phyloP scores from a whole-genome alignment of 2,888 invertebrate genomes.

The Pristionchus maxplancki region DNA sequence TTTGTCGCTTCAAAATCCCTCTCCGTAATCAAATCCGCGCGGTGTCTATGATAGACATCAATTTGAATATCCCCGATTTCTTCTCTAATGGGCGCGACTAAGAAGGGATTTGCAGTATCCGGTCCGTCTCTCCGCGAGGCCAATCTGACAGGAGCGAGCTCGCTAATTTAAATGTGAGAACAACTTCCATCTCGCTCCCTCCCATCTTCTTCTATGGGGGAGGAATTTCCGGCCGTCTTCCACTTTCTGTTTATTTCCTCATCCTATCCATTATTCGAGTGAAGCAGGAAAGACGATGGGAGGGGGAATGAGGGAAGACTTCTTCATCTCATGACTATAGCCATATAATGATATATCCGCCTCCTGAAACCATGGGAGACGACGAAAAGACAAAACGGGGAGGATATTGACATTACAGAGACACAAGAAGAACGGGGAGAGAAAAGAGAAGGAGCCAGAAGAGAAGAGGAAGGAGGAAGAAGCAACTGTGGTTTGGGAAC shows the following conservation, averaged over 20 bases:
- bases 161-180: constrained; percentile 31
- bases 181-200: neutral
- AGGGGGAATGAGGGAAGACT: neutral
- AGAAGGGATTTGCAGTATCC: constrained; percentile 40
- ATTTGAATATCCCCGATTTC: neutral
- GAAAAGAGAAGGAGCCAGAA: neutral
- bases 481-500: neutral
- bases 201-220: neutral
- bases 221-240: constrained; percentile 33
- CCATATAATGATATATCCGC: neutral
- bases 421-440: constrained; percentile 19
- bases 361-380: constrained; percentile 37
- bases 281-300: neutral
- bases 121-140: constrained; percentile 52
- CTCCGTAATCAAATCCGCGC: constrained; percentile 1
- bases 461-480: neutral
- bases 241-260: constrained; percentile 40
- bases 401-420: constrained; percentile 49
- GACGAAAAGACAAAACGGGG: constrained; percentile 25
- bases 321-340: constrained; percentile 19
- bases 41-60: neutral
- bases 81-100: neutral
- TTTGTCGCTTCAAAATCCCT: constrained; percentile 50
- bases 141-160: neutral
- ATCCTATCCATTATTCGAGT: constrained; percentile 39